Evolutionary conservation across 2,888 invertebrate genomes (phyloP).

Genomic region (Cheilosia urbana): DNA sequence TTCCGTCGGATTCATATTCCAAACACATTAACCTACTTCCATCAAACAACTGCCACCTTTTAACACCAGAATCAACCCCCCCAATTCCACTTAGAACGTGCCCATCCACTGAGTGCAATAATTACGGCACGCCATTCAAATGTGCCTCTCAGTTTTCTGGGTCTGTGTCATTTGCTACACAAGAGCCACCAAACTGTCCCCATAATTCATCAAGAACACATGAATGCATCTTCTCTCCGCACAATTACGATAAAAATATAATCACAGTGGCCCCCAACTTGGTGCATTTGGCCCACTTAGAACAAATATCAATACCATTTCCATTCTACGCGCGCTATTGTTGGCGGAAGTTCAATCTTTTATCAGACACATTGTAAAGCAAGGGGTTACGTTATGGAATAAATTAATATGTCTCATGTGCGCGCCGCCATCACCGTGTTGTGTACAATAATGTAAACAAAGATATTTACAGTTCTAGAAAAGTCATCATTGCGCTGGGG

Average conservation of each 20-base stretch:
- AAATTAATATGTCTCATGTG: slow-evolving; percentile 61
- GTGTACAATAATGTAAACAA: slow-evolving; percentile 53
- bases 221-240: slow-evolving; percentile 48
- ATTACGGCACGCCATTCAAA: slow-evolving; percentile 67
- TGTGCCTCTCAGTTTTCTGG: slow-evolving; percentile 31
- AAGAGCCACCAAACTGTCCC: slow-evolving; percentile 38
- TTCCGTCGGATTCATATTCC: background rate
- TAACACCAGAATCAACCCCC: slow-evolving; percentile 36
- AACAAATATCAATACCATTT: slow-evolving; percentile 45
- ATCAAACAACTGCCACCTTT: slow-evolving; percentile 10
- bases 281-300: slow-evolving; percentile 67
- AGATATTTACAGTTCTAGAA: slow-evolving; percentile 54
- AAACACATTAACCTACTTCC: slow-evolving; percentile 8
- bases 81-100: slow-evolving; percentile 51
- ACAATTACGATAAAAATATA: slow-evolving; percentile 38
- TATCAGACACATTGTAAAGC: slow-evolving; percentile 46
- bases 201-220: slow-evolving; percentile 36
- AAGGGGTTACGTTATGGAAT: slow-evolving; percentile 60
- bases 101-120: slow-evolving; percentile 39
- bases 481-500: slow-evolving; percentile 47
- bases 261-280: slow-evolving; percentile 68
- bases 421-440: slow-evolving; percentile 12
- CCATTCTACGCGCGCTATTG: background rate
- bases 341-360: slow-evolving; percentile 46
- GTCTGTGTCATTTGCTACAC: slow-evolving; percentile 36